A percentile compares a stretch with the other conserved stretches of the same genome.
These are phyloP conservation scores for Myiotriccus ornatus DNA, from an alignment of 2,797 vertebrate genomes.

Conservation along the genomic window DNA sequence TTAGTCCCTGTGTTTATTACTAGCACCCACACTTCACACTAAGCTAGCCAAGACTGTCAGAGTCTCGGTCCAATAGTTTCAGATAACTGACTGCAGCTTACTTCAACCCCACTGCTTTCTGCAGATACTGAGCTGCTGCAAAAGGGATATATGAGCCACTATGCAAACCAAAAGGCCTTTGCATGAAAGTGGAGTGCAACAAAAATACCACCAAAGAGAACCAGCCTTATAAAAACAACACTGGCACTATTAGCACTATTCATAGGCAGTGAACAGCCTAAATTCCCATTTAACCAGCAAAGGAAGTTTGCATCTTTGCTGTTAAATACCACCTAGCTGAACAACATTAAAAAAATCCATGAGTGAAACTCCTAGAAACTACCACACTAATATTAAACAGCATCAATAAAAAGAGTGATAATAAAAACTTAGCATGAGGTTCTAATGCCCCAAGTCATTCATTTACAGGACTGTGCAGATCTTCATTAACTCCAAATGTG, in stretches of 20 bases:
- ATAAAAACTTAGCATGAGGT: conserved; percentile 1
- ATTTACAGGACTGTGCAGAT: neutral
- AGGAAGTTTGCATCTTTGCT: neutral
- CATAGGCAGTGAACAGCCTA: neutral
- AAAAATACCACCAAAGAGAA: neutral
- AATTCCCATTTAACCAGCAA: neutral
- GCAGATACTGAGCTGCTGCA: neutral
- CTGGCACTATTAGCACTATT: neutral
- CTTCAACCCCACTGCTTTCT: neutral
- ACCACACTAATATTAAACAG: neutral
- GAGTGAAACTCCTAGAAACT: neutral
- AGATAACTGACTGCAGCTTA: neutral
- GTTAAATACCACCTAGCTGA: neutral
- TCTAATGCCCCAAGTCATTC: neutral
- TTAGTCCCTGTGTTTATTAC: neutral
- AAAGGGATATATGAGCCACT: neutral
- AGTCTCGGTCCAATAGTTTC: neutral
- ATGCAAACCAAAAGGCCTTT: neutral
- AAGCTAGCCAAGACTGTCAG: neutral
- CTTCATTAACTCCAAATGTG: conserved; percentile 28
- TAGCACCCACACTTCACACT: neutral
- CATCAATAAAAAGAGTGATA: neutral
- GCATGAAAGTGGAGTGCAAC: neutral
- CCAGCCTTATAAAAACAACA: neutral
- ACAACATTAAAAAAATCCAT: neutral